A percentile compares a stretch with the other conserved stretches of the same genome.
phyloP scores from a whole-genome alignment of 1,140 invertebrate species.

The Bombus soroeensis region DNA sequence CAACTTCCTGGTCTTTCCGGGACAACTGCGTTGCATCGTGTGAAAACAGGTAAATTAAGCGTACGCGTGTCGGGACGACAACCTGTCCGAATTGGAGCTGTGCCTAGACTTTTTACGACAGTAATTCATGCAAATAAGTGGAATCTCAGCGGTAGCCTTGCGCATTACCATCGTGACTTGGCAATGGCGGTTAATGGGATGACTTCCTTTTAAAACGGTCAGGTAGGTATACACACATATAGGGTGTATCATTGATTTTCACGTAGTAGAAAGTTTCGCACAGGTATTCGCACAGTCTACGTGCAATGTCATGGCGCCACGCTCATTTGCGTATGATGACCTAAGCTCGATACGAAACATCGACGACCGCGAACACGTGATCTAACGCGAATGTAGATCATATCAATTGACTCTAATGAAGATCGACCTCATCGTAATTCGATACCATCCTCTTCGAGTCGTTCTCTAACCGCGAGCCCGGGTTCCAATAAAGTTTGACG shows the following conservation, averaged over 20 bases:
- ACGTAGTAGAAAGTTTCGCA: background rate
- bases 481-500: background rate
- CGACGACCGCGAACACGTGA: conserved; percentile 23
- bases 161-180: background rate
- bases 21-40: background rate
- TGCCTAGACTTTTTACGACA: conserved; percentile 22
- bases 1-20: background rate
- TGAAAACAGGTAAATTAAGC: background rate
- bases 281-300: background rate
- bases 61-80: conserved; percentile 1
- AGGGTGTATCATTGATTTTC: background rate
- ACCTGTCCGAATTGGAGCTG: conserved; percentile 14
- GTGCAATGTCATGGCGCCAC: background rate
- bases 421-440: conserved; percentile 47
- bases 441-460: conserved; percentile 4
- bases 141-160: background rate
- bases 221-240: background rate
- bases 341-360: background rate
- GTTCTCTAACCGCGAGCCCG: background rate
- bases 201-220: background rate
- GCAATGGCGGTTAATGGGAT: conserved; percentile 6
- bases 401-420: conserved; percentile 51
- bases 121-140: conserved; percentile 8
- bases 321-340: background rate
- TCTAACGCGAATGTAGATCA: conserved; percentile 46